phyloP scores from a whole-genome alignment of 2,888 invertebrate species.

The Agapostemon virescens region DNA sequence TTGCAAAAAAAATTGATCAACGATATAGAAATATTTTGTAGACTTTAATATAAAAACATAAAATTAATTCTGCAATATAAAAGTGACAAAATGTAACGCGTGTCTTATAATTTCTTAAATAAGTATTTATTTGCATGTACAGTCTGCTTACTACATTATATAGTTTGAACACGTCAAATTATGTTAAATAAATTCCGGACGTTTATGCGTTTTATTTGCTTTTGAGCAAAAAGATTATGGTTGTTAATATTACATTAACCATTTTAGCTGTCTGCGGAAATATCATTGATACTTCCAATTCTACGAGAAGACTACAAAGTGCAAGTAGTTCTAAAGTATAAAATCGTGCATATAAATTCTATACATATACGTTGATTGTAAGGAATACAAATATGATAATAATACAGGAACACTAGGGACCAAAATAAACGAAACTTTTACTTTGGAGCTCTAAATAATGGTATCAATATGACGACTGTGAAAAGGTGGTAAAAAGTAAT shows the following conservation, averaged over 20 bases:
- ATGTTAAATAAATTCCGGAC: too few relatives aligned
- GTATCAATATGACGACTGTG: not conserved
- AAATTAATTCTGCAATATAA: too few relatives aligned
- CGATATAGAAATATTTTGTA: too few relatives aligned
- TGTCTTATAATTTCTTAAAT: too few relatives aligned
- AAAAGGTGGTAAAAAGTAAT: not conserved
- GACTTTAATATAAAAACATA: too few relatives aligned
- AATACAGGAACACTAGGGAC: not conserved
- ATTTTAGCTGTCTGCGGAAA: not conserved
- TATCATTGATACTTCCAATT: not conserved
- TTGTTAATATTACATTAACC: not conserved
- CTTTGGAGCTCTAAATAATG: not conserved
- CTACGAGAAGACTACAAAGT: not conserved
- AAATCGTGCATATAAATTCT: not conserved
- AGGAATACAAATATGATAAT: not conserved
- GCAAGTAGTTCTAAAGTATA: not conserved
- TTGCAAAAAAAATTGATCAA: too few relatives aligned
- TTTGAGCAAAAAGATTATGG: too few relatives aligned
- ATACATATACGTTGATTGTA: not conserved
- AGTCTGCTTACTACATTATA: too few relatives aligned
- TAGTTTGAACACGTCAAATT: too few relatives aligned
- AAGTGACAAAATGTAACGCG: too few relatives aligned
- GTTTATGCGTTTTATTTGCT: too few relatives aligned
- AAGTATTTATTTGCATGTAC: too few relatives aligned
- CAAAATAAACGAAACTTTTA: not conserved